Conservation (phyloP, 1,140 invertebrate species). For the Drosophila murphyi region DNA sequence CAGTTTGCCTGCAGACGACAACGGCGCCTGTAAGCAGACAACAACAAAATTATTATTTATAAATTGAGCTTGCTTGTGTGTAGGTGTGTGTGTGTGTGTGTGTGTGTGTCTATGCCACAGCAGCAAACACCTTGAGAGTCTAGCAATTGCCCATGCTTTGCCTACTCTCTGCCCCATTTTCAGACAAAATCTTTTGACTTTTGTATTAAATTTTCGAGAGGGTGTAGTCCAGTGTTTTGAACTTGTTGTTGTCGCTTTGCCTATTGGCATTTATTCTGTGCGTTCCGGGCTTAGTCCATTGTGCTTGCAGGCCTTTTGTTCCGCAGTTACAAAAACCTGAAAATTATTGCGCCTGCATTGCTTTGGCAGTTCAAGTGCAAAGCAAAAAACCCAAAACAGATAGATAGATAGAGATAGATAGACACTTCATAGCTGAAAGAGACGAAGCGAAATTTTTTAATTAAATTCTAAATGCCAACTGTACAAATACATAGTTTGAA, state of each 20-base stretch:
- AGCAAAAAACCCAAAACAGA: constrained; percentile 2
- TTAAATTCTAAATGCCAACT: constrained; percentile 42
- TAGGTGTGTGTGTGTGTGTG: constrained; percentile 4
- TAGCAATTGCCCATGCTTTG: constrained; percentile 2
- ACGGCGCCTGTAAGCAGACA: constrained; percentile 43
- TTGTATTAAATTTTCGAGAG: constrained; percentile 23
- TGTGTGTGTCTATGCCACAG: constrained; percentile 2
- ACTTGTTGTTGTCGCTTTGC: constrained; percentile 13
- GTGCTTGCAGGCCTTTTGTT: constrained; percentile 38
- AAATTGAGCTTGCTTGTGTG: constrained; percentile 37
- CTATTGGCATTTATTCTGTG: constrained; percentile 45
- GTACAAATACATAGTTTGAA: constrained; percentile 38
- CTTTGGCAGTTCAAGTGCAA: constrained; percentile 54
- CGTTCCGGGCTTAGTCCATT: constrained; percentile 30
- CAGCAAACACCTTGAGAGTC: constrained; percentile 33
- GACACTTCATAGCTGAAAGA: background rate
- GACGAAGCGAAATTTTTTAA: constrained; percentile 36
- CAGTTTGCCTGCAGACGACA: constrained; percentile 50
- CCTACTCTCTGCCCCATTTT: constrained; percentile 13
- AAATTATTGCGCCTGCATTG: constrained; percentile 53
- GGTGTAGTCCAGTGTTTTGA: constrained; percentile 9
- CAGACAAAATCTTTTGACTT: constrained; percentile 46
- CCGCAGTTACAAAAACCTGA: constrained; percentile 34
- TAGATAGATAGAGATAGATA: background rate
- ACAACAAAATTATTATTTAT: constrained; percentile 64